Percentiles rank a stretch among this genome's conserved stretches.
Evolutionary conservation across 2,888 invertebrate genomes (phyloP).

Genomic region (Ischnura elegans): DNA sequence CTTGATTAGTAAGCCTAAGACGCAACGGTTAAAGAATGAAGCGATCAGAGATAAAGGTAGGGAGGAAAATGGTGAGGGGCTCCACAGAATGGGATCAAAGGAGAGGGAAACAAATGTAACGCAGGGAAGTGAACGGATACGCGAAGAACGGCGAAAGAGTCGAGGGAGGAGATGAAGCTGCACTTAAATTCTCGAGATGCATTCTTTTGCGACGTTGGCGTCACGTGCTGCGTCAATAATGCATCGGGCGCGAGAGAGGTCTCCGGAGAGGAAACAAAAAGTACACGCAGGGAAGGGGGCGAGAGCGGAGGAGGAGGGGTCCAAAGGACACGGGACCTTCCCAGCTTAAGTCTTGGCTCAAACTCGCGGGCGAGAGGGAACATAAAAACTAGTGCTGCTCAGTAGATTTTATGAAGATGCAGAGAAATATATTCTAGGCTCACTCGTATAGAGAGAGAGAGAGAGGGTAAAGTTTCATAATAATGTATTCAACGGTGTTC

Average conservation of each 20-base stretch:
- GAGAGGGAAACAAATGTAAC: neutral
- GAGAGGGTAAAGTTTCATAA: too few species aligned
- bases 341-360: neutral
- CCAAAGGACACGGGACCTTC: neutral
- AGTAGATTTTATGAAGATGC: neutral
- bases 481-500: too few species aligned
- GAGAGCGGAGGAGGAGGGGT: neutral
- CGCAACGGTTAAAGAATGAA: neutral
- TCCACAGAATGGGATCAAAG: neutral
- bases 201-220: neutral
- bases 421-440: neutral
- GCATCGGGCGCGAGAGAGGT: neutral
- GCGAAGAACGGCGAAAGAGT: neutral
- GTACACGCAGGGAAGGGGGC: neutral
- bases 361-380: neutral
- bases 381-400: neutral
- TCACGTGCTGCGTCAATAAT: constrained; percentile 4
- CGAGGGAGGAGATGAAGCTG: neutral
- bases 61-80: neutral
- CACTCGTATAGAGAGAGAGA: too few species aligned
- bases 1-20: neutral
- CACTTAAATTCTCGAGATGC: neutral
- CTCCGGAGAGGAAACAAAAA: neutral
- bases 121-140: neutral
- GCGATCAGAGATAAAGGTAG: neutral